These are phyloP conservation scores for Lamproptera curius DNA, from an alignment of 2,888 invertebrate genomes.

Conservation along the genomic window DNA sequence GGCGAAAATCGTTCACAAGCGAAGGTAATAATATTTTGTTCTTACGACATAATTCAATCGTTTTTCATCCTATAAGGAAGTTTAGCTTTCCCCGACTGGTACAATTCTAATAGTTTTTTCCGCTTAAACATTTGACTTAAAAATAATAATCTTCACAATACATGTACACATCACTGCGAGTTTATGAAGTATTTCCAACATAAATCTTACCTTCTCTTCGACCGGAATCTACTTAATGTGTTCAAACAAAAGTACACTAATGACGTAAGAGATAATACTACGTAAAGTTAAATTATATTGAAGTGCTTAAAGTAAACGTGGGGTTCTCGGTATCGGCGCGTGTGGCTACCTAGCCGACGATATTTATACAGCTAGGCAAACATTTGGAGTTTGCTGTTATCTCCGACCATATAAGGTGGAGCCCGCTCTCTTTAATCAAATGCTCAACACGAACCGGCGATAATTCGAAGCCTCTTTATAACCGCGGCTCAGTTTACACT, in stretches of 20 bases:
- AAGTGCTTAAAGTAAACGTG: conserved; percentile 55
- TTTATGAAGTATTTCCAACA: too few relatives aligned
- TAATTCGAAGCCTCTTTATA: conserved; percentile 31
- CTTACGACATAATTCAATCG: too few relatives aligned
- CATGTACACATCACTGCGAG: too few relatives aligned
- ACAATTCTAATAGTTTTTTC: too few relatives aligned
- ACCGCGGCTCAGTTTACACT: conserved; percentile 38
- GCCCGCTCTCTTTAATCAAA: conserved; percentile 22
- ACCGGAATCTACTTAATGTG: conserved; percentile 1
- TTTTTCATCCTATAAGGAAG: too few relatives aligned
- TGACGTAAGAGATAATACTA: conserved; percentile 38
- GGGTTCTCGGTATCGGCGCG: conserved; percentile 63
- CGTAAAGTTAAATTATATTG: conserved; percentile 55
- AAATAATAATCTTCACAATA: too few relatives aligned
- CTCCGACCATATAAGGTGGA: conserved; percentile 37
- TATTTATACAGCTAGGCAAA: conserved; percentile 75
- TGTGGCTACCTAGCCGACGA: conserved; percentile 57
- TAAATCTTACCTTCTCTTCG: too few relatives aligned
- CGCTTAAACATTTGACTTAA: too few relatives aligned
- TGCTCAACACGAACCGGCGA: conserved; percentile 31
- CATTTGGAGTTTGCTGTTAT: conserved; percentile 57
- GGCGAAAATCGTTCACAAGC: too few relatives aligned
- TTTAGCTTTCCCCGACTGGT: too few relatives aligned
- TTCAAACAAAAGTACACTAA: conserved; percentile 21
- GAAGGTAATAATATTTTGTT: too few relatives aligned